A percentile compares a stretch with the other conserved stretches of the same genome.
Conservation (phyloP, 1,140 invertebrate genomes). For the Drosophila persimilis region DNA sequence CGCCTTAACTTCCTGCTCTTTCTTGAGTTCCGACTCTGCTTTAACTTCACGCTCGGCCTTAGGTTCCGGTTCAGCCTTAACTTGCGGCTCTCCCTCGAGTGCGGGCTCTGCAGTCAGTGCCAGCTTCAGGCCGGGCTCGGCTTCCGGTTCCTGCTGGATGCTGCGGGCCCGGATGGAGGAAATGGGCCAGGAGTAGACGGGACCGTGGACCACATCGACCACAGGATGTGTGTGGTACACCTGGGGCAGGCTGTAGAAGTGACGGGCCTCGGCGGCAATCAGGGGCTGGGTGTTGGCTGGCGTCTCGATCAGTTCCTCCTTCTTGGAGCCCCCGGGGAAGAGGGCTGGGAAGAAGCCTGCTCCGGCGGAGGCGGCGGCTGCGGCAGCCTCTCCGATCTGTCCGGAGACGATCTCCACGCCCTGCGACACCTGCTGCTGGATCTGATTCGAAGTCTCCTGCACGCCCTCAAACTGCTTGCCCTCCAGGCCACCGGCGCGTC, state of each 20-base stretch:
- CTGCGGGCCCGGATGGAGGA: conserved; percentile 74
- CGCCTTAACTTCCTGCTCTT: conserved; percentile 8
- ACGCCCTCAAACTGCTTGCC: conserved; percentile 57
- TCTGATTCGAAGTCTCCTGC: conserved; percentile 48
- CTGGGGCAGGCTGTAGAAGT: conserved; percentile 69
- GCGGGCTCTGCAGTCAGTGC: conserved; percentile 25
- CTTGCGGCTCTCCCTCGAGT: conserved; percentile 31
- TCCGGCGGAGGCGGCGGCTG: conserved; percentile 56
- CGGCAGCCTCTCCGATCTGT: conserved; percentile 63
- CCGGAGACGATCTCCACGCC: conserved; percentile 51
- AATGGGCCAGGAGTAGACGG: conserved; percentile 70
- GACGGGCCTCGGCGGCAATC: conserved; percentile 62
- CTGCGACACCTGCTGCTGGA: conserved; percentile 62
- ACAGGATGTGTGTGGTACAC: conserved; percentile 67
- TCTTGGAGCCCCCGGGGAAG: conserved; percentile 42
- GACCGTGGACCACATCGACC: conserved; percentile 68
- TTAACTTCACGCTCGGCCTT: no score
- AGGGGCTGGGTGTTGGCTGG: conserved; percentile 69
- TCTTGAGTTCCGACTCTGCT: neutral
- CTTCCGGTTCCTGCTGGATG: conserved; percentile 49
- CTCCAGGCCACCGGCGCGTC: conserved; percentile 48
- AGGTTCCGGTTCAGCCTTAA: conserved; percentile 19
- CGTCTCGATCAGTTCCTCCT: conserved; percentile 67
- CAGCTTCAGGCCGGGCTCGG: conserved; percentile 39
- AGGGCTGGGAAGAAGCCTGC: conserved; percentile 70